These are phyloP conservation scores for Ashinkailepas kermadecensis DNA, from an alignment of 2,888 invertebrate species.

Conservation along the genomic window DNA sequence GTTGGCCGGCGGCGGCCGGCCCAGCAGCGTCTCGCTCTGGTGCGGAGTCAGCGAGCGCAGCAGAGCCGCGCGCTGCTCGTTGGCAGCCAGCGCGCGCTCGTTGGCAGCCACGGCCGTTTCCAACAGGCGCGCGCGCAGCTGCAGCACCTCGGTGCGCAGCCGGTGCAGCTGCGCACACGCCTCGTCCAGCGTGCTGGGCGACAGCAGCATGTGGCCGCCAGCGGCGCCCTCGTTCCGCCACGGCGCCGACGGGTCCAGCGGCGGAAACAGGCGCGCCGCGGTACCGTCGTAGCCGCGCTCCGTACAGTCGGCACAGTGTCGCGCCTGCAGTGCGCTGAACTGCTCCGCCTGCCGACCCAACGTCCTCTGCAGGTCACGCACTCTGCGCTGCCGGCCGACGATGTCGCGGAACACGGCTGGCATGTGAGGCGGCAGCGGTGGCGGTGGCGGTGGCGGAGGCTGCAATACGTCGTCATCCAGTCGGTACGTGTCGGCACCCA, in stretches of 20 bases:
- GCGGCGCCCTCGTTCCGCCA: neutral
- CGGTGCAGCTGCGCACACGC: neutral
- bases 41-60: neutral
- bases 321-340: neutral
- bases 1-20: neutral
- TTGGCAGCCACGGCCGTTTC: neutral
- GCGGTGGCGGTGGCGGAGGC: neutral
- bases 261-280: neutral
- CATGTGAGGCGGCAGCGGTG: neutral
- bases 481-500: neutral
- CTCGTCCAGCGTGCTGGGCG: neutral
- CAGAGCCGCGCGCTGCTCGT: neutral
- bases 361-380: neutral
- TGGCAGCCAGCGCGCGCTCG: neutral
- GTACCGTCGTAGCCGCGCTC: neutral
- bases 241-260: neutral
- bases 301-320: neutral
- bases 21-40: neutral
- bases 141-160: neutral
- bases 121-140: neutral
- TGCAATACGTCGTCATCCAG: neutral
- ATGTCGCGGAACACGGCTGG: neutral
- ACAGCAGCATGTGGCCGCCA: neutral
- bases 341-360: neutral
- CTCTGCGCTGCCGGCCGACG: neutral